These are phyloP conservation scores for Spodoptera frugiperda DNA, from an alignment of 1,140 invertebrate genomes.

Conservation along the genomic window DNA sequence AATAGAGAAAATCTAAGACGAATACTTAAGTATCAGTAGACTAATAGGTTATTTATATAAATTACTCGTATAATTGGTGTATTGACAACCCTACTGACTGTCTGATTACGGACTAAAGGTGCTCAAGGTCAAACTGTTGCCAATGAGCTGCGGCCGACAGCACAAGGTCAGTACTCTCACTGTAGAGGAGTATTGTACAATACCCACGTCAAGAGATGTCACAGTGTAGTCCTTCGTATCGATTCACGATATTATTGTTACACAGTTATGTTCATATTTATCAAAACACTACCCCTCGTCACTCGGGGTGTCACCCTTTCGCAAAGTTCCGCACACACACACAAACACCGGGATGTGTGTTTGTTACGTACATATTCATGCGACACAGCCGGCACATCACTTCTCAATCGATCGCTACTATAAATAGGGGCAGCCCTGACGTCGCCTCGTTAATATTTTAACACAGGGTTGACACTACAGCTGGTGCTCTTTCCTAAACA, in stretches of 20 bases:
- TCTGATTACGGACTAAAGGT: no score
- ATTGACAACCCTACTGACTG: no score
- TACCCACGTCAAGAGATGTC: no score
- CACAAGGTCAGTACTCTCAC: no score
- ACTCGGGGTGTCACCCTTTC: constrained; percentile 4
- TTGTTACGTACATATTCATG: not conserved
- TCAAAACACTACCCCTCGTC: constrained; percentile 31
- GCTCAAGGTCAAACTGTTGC: no score
- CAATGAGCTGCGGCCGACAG: no score
- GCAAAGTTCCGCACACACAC: constrained; percentile 4
- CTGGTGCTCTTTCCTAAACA: not conserved
- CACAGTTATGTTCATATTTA: constrained; percentile 24
- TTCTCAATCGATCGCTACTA: constrained; percentile 36
- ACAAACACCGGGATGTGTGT: not conserved
- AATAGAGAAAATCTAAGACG: no score
- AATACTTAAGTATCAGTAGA: no score
- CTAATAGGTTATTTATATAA: no score
- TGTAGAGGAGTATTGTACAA: no score
- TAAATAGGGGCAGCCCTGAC: constrained; percentile 40
- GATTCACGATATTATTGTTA: constrained; percentile 5
- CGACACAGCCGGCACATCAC: constrained; percentile 8
- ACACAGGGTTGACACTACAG: constrained; percentile 1
- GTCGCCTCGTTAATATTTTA: constrained; percentile 25
- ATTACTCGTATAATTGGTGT: no score
- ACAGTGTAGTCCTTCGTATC: not conserved